These are phyloP conservation scores for Phataginus tricuspis DNA, from an alignment of 2,797 vertebrate species.

Conservation along the genomic window DNA sequence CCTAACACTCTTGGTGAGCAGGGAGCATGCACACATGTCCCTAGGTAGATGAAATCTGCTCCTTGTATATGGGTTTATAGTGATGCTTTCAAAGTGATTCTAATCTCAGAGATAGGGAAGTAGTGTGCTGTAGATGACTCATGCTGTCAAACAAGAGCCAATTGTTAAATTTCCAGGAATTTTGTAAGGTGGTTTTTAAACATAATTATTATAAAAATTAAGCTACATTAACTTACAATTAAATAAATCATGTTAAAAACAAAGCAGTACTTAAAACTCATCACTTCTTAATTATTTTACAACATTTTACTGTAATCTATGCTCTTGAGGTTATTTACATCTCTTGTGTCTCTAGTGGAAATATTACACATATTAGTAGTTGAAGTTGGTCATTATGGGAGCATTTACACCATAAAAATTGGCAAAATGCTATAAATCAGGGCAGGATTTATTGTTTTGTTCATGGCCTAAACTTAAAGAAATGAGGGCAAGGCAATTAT, in stretches of 20 bases:
- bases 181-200: neutral
- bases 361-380: neutral
- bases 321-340: neutral
- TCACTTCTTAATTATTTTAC: neutral
- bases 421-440: neutral
- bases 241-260: conserved; percentile 21
- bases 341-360: neutral
- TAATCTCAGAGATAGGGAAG: neutral
- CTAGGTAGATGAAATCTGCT: neutral
- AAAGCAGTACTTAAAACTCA: conserved; percentile 20
- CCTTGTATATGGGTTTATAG: neutral
- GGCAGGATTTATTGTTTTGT: neutral
- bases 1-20: neutral
- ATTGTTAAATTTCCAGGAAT: neutral
- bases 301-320: neutral
- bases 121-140: conserved; percentile 19
- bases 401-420: neutral
- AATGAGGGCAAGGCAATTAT: neutral
- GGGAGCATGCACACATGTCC: neutral
- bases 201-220: conserved; percentile 15
- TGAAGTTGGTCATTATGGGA: neutral
- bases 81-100: conserved; percentile 2
- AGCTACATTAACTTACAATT: conserved; percentile 8
- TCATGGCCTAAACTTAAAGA: neutral
- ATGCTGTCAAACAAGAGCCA: neutral